Conservation (phyloP, 2,113 vertebrate genomes). For the Anarhynchus alexandrinus region DNA sequence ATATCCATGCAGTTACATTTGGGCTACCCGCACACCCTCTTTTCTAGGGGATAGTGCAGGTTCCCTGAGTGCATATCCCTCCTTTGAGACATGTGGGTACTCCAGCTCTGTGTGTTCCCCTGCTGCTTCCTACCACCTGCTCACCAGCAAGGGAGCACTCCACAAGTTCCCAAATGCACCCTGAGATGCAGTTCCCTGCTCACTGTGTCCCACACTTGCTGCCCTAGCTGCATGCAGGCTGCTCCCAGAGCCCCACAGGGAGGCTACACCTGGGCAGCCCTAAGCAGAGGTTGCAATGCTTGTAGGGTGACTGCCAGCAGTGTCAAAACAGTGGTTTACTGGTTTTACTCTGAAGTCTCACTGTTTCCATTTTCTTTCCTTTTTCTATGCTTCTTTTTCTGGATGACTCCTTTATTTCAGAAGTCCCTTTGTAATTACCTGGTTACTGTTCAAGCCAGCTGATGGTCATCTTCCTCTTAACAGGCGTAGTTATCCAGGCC, state of each 20-base stretch:
- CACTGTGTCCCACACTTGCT: fast-evolving
- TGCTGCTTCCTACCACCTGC: neutral
- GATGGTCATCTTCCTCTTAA: neutral
- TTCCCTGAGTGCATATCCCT: neutral
- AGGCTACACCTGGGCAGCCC: neutral
- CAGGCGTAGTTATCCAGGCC: neutral
- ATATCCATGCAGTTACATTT: neutral
- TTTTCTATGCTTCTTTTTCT: neutral
- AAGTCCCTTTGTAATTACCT: neutral
- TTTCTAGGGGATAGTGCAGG: neutral
- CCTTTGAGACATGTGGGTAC: neutral
- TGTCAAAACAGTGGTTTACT: fast-evolving
- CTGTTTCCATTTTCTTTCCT: neutral
- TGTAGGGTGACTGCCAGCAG: neutral
- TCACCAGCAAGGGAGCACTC: neutral
- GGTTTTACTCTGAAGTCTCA: neutral
- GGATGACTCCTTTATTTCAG: neutral
- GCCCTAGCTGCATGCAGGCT: neutral
- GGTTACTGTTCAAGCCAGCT: neutral
- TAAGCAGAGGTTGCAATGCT: neutral
- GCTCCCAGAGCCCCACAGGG: neutral
- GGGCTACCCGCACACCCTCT: fast-evolving
- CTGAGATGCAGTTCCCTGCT: fast-evolving
- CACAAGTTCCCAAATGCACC: fast-evolving
- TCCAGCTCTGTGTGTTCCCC: neutral